phyloP scores from a whole-genome alignment of 2,888 invertebrate species.

The Polyommatus icarus region DNA sequence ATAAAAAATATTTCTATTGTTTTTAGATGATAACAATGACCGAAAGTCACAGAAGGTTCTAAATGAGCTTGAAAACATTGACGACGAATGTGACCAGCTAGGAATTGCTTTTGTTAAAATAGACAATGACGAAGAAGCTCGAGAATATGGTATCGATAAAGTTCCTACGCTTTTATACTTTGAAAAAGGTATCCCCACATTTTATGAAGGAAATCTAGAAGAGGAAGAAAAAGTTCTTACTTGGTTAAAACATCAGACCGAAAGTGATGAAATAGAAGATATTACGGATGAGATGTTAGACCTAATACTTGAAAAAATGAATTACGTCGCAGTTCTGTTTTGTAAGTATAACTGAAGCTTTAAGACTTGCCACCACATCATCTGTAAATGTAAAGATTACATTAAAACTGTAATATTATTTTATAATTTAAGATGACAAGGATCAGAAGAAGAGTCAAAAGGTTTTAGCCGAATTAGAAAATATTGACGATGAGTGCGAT shows the following conservation, averaged over 20 bases:
- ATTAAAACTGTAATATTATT: background rate
- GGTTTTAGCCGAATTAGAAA: slow-evolving; percentile 90
- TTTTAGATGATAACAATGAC: slow-evolving; percentile 92
- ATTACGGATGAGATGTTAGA: slow-evolving; percentile 97
- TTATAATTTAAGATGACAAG: slow-evolving; percentile 87
- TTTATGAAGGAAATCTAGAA: slow-evolving; percentile 91
- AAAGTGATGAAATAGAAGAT: slow-evolving; percentile 95
- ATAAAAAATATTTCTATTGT: slow-evolving; percentile 34
- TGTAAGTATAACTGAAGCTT: slow-evolving; percentile 82
- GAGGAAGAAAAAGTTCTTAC: slow-evolving; percentile 93
- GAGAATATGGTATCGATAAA: slow-evolving; percentile 94
- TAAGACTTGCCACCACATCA: background rate
- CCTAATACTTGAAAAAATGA: slow-evolving; percentile 92
- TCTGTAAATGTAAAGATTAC: background rate
- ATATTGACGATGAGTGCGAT: slow-evolving; percentile 96
- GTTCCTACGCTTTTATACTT: slow-evolving; percentile 92
- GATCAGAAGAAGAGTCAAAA: slow-evolving; percentile 95
- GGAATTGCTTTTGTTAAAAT: slow-evolving; percentile 96
- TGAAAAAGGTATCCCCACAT: slow-evolving; percentile 87
- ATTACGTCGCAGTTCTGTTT: slow-evolving; percentile 93
- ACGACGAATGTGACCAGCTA: slow-evolving; percentile 93
- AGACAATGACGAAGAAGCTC: slow-evolving; percentile 93
- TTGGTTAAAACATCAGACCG: slow-evolving; percentile 92
- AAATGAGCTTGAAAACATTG: slow-evolving; percentile 95
- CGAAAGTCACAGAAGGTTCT: slow-evolving; percentile 91